Percentiles rank a stretch among this genome's conserved stretches.
These are phyloP conservation scores for Drosophila buzzatii DNA, from an alignment of 2,888 invertebrate genomes.

Conservation along the genomic window DNA sequence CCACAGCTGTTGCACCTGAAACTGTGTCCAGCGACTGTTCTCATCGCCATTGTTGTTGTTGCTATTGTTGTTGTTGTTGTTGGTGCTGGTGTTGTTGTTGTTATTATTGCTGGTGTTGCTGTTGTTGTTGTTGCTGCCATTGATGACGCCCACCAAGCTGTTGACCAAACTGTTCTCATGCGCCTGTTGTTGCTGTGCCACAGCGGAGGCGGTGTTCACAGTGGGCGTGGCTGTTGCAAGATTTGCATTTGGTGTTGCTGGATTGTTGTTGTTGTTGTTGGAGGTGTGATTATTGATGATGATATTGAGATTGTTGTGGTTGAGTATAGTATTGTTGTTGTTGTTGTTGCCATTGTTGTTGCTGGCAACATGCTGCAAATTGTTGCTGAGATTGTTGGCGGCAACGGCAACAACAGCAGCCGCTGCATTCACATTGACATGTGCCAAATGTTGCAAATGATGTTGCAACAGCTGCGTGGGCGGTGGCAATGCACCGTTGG, in stretches of 20 bases:
- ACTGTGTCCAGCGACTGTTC: constrained; percentile 85
- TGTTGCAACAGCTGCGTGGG: constrained; percentile 85
- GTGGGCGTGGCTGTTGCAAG: constrained; percentile 70
- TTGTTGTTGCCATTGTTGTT: constrained; percentile 47
- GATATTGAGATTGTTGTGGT: constrained; percentile 75
- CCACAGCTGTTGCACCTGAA: constrained; percentile 85
- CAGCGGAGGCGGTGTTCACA: constrained; percentile 67
- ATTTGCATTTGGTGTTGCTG: constrained; percentile 78
- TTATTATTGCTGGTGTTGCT: constrained; percentile 57
- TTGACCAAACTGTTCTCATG: constrained; percentile 78
- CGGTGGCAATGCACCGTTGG: constrained; percentile 77
- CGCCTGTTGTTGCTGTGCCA: constrained; percentile 72
- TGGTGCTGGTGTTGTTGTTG: constrained; percentile 55
- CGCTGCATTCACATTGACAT: constrained; percentile 81
- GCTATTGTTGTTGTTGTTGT: constrained; percentile 48
- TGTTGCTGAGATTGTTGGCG: constrained; percentile 70
- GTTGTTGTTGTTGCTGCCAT: constrained; percentile 44
- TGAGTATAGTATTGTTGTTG: constrained; percentile 66
- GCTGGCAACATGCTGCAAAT: constrained; percentile 50
- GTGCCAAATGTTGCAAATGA: constrained; percentile 85
- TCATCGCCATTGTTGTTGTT: constrained; percentile 74
- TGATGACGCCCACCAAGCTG: constrained; percentile 75
- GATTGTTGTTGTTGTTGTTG: constrained; percentile 68
- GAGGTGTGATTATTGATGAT: constrained; percentile 73
- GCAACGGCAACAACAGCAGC: constrained; percentile 79